Percentiles rank a stretch among this genome's conserved stretches.
These are phyloP conservation scores for Novumbra hubbsi DNA, from an alignment of 2,797 vertebrate species.

Conservation along the genomic window DNA sequence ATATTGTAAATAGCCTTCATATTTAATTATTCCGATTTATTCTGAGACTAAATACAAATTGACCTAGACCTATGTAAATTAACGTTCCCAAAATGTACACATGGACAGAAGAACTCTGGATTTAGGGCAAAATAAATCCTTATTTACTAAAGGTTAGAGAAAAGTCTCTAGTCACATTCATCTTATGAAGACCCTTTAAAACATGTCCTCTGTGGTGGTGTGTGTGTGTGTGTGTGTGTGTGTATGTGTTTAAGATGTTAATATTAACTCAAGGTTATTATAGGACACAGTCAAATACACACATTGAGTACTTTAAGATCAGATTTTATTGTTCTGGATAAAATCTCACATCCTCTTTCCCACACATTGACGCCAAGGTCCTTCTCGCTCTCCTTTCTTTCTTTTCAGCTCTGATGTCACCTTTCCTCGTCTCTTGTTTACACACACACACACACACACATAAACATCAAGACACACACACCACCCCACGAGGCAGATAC, in stretches of 20 bases:
- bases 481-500: too few species aligned
- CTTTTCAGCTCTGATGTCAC: neutral
- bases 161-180: too few species aligned
- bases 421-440: neutral
- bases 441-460: neutral
- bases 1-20: too few species aligned
- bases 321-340: neutral
- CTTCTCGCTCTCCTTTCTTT: neutral
- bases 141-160: too few species aligned
- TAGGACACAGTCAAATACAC: neutral
- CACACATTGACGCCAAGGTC: neutral
- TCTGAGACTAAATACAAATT: too few species aligned
- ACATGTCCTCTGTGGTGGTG: neutral
- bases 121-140: too few species aligned
- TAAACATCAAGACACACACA: too few species aligned
- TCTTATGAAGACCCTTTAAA: neutral
- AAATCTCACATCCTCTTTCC: neutral
- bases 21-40: too few species aligned
- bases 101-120: too few species aligned
- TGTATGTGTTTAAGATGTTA: neutral
- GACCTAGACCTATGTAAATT: too few species aligned
- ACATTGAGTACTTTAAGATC: neutral
- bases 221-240: neutral
- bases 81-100: too few species aligned
- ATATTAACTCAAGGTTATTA: neutral